phyloP scores from a whole-genome alignment of 2,113 vertebrate genomes.

The Parotia lawesii region DNA sequence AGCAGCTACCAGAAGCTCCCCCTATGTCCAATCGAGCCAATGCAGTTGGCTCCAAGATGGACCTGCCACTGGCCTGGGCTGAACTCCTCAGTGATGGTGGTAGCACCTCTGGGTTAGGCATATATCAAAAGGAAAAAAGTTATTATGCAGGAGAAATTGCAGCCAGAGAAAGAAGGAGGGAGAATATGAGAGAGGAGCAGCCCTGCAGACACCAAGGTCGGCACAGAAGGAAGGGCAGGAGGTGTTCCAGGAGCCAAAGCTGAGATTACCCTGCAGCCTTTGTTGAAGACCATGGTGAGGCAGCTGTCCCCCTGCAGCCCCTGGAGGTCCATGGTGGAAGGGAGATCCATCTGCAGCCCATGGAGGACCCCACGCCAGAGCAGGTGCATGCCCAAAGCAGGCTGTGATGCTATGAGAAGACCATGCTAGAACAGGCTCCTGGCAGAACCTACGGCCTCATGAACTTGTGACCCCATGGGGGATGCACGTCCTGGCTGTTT shows the following conservation, averaged over 20 bases:
- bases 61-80: not conserved
- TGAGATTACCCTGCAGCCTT: not conserved
- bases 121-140: not conserved
- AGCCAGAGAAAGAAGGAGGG: not conserved
- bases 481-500: fast-evolving
- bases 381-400: not conserved
- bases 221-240: not conserved
- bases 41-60: not conserved
- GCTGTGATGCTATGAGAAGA: not conserved
- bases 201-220: not conserved
- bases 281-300: not conserved
- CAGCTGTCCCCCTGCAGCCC: not conserved
- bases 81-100: not conserved
- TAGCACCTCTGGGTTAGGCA: not conserved
- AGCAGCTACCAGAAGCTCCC: not conserved
- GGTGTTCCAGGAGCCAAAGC: not conserved
- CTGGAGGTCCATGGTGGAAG: not conserved
- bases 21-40: fast-evolving
- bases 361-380: fast-evolving
- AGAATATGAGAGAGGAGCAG: not conserved
- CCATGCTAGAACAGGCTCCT: not conserved
- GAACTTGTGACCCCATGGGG: too few relatives aligned
- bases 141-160: not conserved
- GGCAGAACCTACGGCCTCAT: not conserved
- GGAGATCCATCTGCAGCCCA: not conserved